phyloP scores from a whole-genome alignment of 2,888 invertebrate genomes.

The Andricus curvator region DNA sequence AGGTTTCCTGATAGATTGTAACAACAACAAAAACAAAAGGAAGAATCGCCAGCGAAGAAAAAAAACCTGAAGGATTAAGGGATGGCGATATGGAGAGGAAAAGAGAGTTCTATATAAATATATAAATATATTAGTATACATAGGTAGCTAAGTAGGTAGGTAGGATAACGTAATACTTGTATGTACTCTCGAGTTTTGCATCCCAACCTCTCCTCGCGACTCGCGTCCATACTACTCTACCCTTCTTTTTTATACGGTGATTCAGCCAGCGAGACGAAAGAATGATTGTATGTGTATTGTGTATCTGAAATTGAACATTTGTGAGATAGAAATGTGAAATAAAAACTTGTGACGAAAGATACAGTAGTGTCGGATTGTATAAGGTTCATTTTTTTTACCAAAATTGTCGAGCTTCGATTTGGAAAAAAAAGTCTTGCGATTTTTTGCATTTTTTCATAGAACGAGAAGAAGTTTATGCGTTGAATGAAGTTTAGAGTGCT shows the following conservation, averaged over 20 bases:
- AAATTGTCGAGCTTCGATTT: neutral
- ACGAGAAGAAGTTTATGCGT: neutral
- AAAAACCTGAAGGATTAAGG: neutral
- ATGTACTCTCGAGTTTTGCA: conserved; percentile 25
- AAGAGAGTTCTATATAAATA: conserved; percentile 42
- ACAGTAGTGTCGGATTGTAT: neutral
- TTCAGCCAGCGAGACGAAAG: conserved; percentile 41
- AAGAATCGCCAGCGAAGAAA: neutral
- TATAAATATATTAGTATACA: conserved; percentile 44
- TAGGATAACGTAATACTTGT: conserved; percentile 37
- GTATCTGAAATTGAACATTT: neutral
- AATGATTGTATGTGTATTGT: neutral
- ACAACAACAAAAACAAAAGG: neutral
- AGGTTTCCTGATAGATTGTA: neutral
- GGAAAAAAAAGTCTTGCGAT: neutral
- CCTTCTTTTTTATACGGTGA: conserved; percentile 59
- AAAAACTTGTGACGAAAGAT: neutral
- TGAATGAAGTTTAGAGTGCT: neutral
- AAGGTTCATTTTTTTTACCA: neutral
- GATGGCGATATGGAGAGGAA: conserved; percentile 5
- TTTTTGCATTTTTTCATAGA: neutral
- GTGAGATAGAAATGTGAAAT: neutral
- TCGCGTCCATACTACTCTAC: conserved; percentile 46
- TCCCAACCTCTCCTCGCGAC: conserved; percentile 38
- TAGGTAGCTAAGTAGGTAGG: conserved; percentile 43